Conservation (phyloP, 2,888 invertebrate species). For the Mellilla xanthometata region DNA sequence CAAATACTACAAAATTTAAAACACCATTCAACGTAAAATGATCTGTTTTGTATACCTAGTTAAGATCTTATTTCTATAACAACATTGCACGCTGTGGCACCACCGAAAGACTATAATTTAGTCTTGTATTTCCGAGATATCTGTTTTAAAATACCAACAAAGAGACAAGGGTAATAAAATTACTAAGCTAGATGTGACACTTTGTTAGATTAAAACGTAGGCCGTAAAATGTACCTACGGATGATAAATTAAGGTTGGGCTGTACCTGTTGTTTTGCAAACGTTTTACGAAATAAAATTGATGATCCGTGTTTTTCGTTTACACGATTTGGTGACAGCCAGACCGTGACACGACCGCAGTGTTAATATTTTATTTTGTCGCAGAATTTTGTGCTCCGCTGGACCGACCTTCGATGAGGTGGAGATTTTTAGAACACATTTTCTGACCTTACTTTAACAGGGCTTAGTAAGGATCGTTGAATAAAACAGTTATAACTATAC, state of each 20-base stretch:
- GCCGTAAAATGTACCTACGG: constrained; percentile 20
- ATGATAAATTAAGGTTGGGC: constrained; percentile 15
- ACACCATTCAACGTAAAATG: too few relatives aligned
- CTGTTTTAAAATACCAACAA: too few relatives aligned
- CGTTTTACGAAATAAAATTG: constrained; percentile 14
- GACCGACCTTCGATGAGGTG: constrained; percentile 2
- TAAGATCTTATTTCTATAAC: too few relatives aligned
- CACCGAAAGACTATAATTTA: too few relatives aligned
- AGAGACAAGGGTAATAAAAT: constrained; percentile 30
- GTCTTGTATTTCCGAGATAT: too few relatives aligned
- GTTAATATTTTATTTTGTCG: constrained; percentile 45
- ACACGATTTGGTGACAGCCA: constrained; percentile 14
- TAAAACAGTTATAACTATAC: too few relatives aligned
- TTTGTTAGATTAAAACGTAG: constrained; percentile 24
- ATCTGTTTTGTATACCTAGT: too few relatives aligned
- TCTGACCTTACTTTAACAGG: neutral
- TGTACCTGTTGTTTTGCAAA: constrained; percentile 19
- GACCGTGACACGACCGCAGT: constrained; percentile 34
- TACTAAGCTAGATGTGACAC: constrained; percentile 28
- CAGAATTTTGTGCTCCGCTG: constrained; percentile 27
- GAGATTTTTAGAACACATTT: constrained; percentile 11
- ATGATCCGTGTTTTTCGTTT: constrained; percentile 14
- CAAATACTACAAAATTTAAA: too few relatives aligned
- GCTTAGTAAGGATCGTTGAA: neutral
- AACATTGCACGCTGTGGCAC: too few relatives aligned